These are phyloP conservation scores for Apantesis nais DNA, from an alignment of 2,888 invertebrate genomes.

Conservation along the genomic window DNA sequence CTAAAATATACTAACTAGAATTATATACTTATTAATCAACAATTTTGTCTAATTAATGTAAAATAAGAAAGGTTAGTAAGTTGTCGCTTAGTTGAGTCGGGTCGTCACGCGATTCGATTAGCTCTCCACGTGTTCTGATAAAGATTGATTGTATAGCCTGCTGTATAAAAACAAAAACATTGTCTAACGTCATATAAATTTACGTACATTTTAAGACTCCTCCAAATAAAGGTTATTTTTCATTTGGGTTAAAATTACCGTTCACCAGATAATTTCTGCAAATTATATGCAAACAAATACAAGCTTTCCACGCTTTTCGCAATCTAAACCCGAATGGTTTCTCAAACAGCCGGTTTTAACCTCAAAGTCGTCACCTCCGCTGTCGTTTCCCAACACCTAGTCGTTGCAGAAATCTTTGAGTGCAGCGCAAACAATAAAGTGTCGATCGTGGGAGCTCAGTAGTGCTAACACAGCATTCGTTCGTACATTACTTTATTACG, in stretches of 20 bases:
- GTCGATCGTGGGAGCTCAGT: slow-evolving; percentile 75
- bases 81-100: slow-evolving; percentile 23
- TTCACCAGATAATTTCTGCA: slow-evolving; percentile 51
- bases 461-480: slow-evolving; percentile 63
- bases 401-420: slow-evolving; percentile 81
- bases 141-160: slow-evolving; percentile 53
- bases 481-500: slow-evolving; percentile 59
- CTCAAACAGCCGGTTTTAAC: slow-evolving; percentile 78
- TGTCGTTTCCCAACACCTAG: slow-evolving; percentile 73
- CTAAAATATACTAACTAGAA: slow-evolving; percentile 1
- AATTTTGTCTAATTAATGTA: neutral
- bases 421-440: slow-evolving; percentile 78
- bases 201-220: neutral
- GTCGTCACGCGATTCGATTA: slow-evolving; percentile 60
- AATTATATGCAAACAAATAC: slow-evolving; percentile 57
- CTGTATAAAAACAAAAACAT: slow-evolving; percentile 47
- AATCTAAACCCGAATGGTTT: slow-evolving; percentile 76
- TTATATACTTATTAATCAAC: neutral
- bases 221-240: neutral
- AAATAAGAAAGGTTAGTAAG: slow-evolving; percentile 27
- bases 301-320: slow-evolving; percentile 80
- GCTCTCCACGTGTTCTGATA: slow-evolving; percentile 69
- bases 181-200: slow-evolving; percentile 43
- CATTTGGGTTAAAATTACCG: slow-evolving; percentile 15
- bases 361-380: slow-evolving; percentile 68